phyloP scores from a whole-genome alignment of 2,888 invertebrate genomes.

The Argyresthia albistria region DNA sequence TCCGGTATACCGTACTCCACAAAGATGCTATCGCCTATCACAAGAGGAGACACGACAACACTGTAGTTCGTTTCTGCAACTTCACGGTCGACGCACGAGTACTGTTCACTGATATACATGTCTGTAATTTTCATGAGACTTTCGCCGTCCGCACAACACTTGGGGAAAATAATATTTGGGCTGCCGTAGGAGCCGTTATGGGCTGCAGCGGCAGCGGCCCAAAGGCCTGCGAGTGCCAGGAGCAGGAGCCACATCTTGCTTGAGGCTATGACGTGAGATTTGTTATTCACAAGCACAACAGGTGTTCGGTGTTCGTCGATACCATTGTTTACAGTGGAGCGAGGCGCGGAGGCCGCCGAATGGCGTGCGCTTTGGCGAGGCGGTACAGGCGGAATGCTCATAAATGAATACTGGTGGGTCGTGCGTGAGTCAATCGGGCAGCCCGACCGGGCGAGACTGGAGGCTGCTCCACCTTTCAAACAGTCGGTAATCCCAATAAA shows the following conservation, averaged over 20 bases:
- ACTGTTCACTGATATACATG: slow-evolving; percentile 18
- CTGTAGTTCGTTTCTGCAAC: slow-evolving; percentile 25
- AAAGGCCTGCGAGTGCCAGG: slow-evolving; percentile 29
- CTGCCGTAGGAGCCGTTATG: slow-evolving; percentile 20
- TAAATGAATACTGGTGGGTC: no score
- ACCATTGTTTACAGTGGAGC: slow-evolving; percentile 35
- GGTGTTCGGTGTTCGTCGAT: slow-evolving; percentile 37
- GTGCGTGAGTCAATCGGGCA: no score
- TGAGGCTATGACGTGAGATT: slow-evolving; percentile 8
- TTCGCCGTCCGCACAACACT: slow-evolving; percentile 45
- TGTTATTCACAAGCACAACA: slow-evolving; percentile 26
- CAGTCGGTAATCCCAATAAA: slow-evolving; percentile 12
- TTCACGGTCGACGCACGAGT: slow-evolving; percentile 36
- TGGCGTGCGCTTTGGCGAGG: slow-evolving; percentile 36
- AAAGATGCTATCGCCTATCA: slow-evolving; percentile 28
- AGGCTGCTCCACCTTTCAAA: slow-evolving; percentile 56
- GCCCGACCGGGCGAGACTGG: slow-evolving; percentile 17
- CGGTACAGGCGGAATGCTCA: slow-evolving; percentile 33
- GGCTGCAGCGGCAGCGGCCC: slow-evolving; percentile 22
- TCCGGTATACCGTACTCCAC: slow-evolving; percentile 36
- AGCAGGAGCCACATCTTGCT: slow-evolving; percentile 38
- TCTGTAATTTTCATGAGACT: slow-evolving; percentile 39
- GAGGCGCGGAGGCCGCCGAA: slow-evolving; percentile 10
- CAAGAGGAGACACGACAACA: slow-evolving; percentile 29
- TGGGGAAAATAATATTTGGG: slow-evolving; percentile 34